Conservation (phyloP, 2,888 invertebrate species). For the Protonemura montana region DNA sequence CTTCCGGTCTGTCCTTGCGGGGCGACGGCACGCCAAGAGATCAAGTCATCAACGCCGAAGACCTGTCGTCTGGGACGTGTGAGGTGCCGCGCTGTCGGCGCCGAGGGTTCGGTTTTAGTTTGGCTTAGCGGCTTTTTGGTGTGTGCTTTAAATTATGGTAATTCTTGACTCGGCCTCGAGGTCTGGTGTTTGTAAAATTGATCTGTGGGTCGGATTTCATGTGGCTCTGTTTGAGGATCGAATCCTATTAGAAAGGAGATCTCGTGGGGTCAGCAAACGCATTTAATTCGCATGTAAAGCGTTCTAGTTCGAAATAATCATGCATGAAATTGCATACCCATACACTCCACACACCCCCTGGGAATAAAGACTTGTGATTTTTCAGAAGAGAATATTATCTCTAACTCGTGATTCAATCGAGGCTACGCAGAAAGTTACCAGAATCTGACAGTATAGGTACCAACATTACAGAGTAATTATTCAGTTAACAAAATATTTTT, state of each 20-base stretch:
- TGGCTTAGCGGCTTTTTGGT: background rate
- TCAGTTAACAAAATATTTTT: too few relatives aligned
- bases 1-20: background rate
- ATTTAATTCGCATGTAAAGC: background rate
- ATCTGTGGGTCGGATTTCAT: background rate
- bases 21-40: background rate
- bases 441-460: too few relatives aligned
- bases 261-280: background rate
- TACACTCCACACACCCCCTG: too few relatives aligned
- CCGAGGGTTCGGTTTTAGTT: background rate
- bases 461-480: too few relatives aligned
- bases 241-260: background rate
- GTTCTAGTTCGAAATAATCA: background rate
- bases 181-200: background rate
- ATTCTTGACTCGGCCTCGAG: background rate
- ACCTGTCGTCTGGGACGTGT: background rate
- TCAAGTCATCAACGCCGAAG: background rate
- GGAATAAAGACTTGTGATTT: too few relatives aligned
- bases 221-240: background rate
- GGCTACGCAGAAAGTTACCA: background rate
- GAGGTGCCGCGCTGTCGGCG: background rate
- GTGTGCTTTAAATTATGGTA: background rate
- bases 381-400: background rate
- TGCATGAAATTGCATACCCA: background rate
- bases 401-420: background rate